These are phyloP conservation scores for Drosophila borealis DNA, from an alignment of 2,888 invertebrate species.

Conservation along the genomic window DNA sequence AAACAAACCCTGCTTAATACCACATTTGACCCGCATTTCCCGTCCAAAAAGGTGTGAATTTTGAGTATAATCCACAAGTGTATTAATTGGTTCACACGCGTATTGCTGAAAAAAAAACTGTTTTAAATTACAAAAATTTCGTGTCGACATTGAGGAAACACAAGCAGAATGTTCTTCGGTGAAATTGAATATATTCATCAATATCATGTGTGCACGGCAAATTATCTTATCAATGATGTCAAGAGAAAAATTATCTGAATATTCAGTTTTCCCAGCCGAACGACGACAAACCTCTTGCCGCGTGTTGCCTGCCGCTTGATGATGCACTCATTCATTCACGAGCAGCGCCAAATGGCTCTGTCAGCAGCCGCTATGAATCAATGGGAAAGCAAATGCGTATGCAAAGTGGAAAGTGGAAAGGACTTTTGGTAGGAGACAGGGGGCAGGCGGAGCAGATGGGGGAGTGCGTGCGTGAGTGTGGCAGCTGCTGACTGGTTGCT, in stretches of 20 bases:
- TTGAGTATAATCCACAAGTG: no score
- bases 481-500: conserved; percentile 59
- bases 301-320: conserved; percentile 21
- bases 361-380: conserved; percentile 67
- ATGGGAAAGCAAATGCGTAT: conserved; percentile 46
- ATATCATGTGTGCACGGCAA: conserved; percentile 40
- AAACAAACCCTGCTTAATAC: no score
- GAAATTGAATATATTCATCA: conserved; percentile 41
- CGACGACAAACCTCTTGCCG: neutral
- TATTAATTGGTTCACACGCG: no score
- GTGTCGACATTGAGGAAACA: neutral
- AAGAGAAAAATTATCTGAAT: conserved; percentile 72
- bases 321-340: conserved; percentile 60
- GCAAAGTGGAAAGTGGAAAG: conserved; percentile 38
- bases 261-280: conserved; percentile 40
- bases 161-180: neutral
- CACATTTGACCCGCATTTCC: no score
- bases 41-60: no score
- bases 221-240: conserved; percentile 66
- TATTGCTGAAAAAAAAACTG: no score
- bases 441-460: neutral
- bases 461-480: conserved; percentile 19
- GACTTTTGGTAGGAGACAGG: conserved; percentile 9
- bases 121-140: neutral
- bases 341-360: conserved; percentile 61